Conservation (phyloP, 1,140 invertebrate genomes). For the Pollicipes pollicipes region DNA sequence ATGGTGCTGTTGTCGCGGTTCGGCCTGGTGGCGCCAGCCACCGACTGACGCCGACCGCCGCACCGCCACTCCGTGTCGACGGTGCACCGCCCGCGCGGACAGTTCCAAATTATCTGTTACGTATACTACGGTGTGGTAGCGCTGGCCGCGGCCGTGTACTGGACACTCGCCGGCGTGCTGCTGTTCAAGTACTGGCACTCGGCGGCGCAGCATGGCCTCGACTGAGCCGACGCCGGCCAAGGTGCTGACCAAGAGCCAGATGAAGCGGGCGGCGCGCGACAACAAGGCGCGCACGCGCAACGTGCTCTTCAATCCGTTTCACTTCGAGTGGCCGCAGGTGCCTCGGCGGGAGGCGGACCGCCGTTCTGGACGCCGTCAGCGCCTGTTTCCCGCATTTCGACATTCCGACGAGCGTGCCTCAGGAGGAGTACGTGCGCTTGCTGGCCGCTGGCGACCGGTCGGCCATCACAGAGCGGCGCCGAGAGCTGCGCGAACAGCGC, state of each 20-base stretch:
- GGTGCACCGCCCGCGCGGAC: not conserved
- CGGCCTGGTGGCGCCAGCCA: conserved; percentile 8
- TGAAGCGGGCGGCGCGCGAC: not conserved
- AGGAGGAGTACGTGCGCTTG: not conserved
- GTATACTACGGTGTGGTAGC: not conserved
- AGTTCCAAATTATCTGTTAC: not conserved
- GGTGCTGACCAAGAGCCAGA: not conserved
- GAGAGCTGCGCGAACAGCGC: not conserved
- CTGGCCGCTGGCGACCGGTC: not conserved
- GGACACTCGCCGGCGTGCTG: not conserved
- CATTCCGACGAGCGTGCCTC: not conserved
- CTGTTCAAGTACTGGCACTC: not conserved
- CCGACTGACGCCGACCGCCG: not conserved
- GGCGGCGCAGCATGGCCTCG: not conserved
- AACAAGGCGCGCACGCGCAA: not conserved
- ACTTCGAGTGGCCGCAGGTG: not conserved
- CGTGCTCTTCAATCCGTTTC: not conserved
- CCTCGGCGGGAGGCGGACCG: not conserved
- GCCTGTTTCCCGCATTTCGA: not conserved
- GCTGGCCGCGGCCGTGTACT: not conserved
- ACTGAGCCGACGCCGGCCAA: not conserved
- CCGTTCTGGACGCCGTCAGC: not conserved
- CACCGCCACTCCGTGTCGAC: too few species aligned
- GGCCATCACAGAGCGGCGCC: not conserved
- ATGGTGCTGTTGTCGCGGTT: conserved; percentile 17